A percentile compares a stretch with the other conserved stretches of the same genome.
phyloP scores from a whole-genome alignment of 2,888 invertebrate genomes.

The Pheosia tremula region DNA sequence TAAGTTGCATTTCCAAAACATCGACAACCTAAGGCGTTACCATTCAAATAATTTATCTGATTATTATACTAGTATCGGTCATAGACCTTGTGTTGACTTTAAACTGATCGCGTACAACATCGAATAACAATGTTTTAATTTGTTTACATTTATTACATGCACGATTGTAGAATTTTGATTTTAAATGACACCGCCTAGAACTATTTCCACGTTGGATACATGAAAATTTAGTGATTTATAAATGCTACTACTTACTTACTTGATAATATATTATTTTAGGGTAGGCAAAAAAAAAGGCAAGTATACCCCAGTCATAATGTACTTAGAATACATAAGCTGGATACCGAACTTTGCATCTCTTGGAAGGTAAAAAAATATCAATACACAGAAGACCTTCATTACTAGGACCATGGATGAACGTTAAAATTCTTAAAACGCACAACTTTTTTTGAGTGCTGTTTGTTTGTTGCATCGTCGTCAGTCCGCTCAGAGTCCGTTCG shows the following conservation, averaged over 20 bases:
- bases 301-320: too few relatives aligned
- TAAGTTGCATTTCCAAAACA: not conserved
- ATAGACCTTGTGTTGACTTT: not conserved
- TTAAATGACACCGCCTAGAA: too few relatives aligned
- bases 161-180: too few relatives aligned
- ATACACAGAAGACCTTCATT: too few relatives aligned
- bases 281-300: too few relatives aligned
- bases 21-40: not conserved
- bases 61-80: constrained; percentile 3
- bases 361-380: too few relatives aligned
- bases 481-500: not conserved
- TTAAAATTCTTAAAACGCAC: not conserved
- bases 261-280: too few relatives aligned
- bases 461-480: not conserved
- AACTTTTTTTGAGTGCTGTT: not conserved
- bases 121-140: not conserved
- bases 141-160: not conserved
- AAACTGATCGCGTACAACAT: not conserved
- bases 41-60: constrained; percentile 3
- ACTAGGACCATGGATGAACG: not conserved
- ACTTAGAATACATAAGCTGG: too few relatives aligned
- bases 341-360: too few relatives aligned
- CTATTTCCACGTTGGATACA: too few relatives aligned
- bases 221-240: too few relatives aligned
- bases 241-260: too few relatives aligned